Evolutionary conservation across 2,113 vertebrate genomes (phyloP), one percentile per base, ranked within the genome.

Genomic region (Corapipo altera): DNA sequence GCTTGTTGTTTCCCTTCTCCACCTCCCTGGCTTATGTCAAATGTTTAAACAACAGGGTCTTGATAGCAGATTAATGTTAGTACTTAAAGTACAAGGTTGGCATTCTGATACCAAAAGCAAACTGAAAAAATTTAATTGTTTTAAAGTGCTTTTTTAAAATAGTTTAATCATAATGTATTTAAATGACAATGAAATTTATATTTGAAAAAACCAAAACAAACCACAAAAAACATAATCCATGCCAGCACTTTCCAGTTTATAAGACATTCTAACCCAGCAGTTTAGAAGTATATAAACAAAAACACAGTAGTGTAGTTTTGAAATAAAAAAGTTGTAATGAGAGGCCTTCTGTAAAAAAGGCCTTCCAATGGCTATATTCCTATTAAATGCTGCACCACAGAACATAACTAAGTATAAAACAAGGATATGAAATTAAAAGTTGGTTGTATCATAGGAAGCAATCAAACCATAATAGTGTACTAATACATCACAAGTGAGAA

Each of bases 61-160:
- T 77, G 92, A 95, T 85, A 59, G 81, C 11, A 89, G 57, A 94
- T 88, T 94, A 95, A 93, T 89, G 88, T 91, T 94, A 90, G 69
- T 23, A 85, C 49, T 95, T 61, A 73, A 55, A 61, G 12, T 48
- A 79, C 71, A 58, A 76, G 77, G 76, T 67, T 72, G 91, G 71
- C 58, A 94, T 91, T 95, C 61, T 81, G 88, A 91, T 23, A 57
- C 27, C 91, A 80, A 96, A 87, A n/a, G 23, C 16, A 73, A 80
- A 88, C 51, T 75, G 78, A 76, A 79, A 74, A 67, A 86, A 89
- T 12, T 15, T 54, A 91, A 73, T 75, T 48, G 17, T 61, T 77
- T 64, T 48, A 74, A 88, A 94, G 33, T 32, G 24, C 35, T 58
- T 39, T 82, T 92, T 59, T 33, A 15, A 94, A 88, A 69, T 11